A percentile compares a stretch with the other conserved stretches of the same genome.
Evolutionary conservation across 2,113 vertebrate genomes (phyloP).

Genomic region (Mohoua ochrocephala): DNA sequence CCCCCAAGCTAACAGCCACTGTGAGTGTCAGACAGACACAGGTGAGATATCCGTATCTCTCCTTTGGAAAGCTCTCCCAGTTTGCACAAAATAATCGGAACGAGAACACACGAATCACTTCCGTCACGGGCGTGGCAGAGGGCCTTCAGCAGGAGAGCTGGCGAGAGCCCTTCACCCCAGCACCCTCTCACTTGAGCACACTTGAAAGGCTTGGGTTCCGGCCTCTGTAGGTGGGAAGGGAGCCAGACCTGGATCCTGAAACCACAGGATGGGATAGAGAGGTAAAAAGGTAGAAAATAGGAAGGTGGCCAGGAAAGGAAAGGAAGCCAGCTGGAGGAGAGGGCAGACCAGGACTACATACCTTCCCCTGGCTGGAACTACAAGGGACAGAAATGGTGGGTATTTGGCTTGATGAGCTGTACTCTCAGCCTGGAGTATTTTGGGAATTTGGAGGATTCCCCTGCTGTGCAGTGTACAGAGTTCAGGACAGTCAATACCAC

Average conservation of each 20-base stretch:
- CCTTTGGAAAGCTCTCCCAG: not conserved
- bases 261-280: not conserved
- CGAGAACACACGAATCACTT: not conserved
- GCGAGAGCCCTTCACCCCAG: not conserved
- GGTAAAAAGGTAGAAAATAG: not conserved
- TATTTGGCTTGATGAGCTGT: not conserved
- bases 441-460: not conserved
- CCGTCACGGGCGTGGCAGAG: not conserved
- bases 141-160: not conserved
- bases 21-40: not conserved
- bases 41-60: not conserved
- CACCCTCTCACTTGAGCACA: not conserved
- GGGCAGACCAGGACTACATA: rapidly evolving
- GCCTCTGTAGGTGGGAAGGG: not conserved
- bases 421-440: not conserved
- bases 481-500: not conserved
- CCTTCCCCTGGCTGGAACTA: not conserved
- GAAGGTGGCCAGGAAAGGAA: not conserved
- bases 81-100: not conserved
- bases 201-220: not conserved
- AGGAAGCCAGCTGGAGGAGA: not conserved
- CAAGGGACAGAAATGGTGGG: not conserved
- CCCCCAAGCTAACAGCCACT: not conserved
- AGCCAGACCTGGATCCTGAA: not conserved
- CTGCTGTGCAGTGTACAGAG: not conserved